Conservation (phyloP, 2,797 vertebrate genomes). For the Anguilla megastoma region DNA sequence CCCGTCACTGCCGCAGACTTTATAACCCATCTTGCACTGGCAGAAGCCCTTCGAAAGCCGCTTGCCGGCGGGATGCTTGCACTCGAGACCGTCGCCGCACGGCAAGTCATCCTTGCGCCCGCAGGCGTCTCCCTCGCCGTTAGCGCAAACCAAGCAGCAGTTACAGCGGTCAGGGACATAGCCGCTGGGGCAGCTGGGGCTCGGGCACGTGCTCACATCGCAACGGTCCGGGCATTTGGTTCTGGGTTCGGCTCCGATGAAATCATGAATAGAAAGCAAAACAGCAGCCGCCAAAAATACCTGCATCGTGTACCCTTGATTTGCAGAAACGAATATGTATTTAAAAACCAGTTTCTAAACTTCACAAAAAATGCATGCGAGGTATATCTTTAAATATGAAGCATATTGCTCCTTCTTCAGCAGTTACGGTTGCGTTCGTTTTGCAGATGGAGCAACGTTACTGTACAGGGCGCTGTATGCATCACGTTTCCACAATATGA, state of each 20-base stretch:
- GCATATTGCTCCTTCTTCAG: neutral
- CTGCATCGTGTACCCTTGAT: constrained; percentile 50
- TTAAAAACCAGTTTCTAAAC: neutral
- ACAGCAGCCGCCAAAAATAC: constrained; percentile 50
- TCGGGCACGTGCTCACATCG: constrained; percentile 84
- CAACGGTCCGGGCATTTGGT: constrained; percentile 79
- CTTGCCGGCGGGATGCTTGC: constrained; percentile 71
- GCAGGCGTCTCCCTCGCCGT: constrained; percentile 82
- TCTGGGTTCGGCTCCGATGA: constrained; percentile 56
- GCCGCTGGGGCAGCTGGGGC: constrained; percentile 83
- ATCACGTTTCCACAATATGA: neutral
- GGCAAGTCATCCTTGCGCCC: constrained; percentile 79
- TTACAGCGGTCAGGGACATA: constrained; percentile 86
- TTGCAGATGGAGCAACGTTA: neutral
- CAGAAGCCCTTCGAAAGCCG: constrained; percentile 76
- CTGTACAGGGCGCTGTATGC: neutral
- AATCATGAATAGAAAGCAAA: constrained; percentile 50
- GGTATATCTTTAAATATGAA: neutral
- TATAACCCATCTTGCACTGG: constrained; percentile 76
- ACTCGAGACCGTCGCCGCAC: constrained; percentile 87
- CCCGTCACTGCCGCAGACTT: constrained; percentile 87
- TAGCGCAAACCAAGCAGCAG: constrained; percentile 90
- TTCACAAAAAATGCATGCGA: neutral
- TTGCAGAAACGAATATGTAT: neutral
- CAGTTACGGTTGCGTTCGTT: neutral